Conservation (phyloP, 64 coral and sea anemone species). For the Stichodactyla helianthus region DNA sequence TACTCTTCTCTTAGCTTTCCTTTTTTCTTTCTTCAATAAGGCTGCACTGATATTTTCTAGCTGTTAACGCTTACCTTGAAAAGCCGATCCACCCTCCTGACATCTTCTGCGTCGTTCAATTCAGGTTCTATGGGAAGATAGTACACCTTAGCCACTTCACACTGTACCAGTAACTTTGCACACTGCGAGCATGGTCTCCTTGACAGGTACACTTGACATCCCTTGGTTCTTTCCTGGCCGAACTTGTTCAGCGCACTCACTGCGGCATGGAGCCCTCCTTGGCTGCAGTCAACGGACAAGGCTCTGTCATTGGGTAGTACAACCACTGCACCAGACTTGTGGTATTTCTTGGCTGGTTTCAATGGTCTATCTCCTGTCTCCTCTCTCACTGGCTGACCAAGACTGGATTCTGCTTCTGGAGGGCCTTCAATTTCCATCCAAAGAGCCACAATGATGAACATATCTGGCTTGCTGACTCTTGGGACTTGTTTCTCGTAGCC, state of each 20-base stretch:
- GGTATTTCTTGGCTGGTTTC: background rate
- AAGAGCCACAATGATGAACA: slow-evolving; percentile 1
- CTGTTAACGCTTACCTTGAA: background rate
- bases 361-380: background rate
- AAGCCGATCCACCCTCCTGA: background rate
- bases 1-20: too few relatives aligned
- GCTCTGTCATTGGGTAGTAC: slow-evolving; percentile 16
- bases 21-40: too few relatives aligned
- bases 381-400: background rate
- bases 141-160: slow-evolving; percentile 12
- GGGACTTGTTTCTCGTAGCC: background rate
- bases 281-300: slow-evolving; percentile 45
- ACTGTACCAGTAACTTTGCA: slow-evolving; percentile 32
- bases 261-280: slow-evolving; percentile 29
- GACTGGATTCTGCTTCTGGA: background rate
- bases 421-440: slow-evolving; percentile 15
- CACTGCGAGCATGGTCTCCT: slow-evolving; percentile 44
- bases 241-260: slow-evolving; percentile 35
- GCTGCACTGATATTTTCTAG: too few relatives aligned
- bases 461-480: slow-evolving; percentile 5
- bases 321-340: slow-evolving; percentile 31
- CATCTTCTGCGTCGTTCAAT: slow-evolving; percentile 11
- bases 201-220: slow-evolving; percentile 36
- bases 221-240: slow-evolving; percentile 38
- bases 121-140: slow-evolving; percentile 45